Evolutionary conservation across 2,888 invertebrate species (phyloP), one percentile per base, ranked within the genome.

Genomic region (Metellina segmentata): DNA sequence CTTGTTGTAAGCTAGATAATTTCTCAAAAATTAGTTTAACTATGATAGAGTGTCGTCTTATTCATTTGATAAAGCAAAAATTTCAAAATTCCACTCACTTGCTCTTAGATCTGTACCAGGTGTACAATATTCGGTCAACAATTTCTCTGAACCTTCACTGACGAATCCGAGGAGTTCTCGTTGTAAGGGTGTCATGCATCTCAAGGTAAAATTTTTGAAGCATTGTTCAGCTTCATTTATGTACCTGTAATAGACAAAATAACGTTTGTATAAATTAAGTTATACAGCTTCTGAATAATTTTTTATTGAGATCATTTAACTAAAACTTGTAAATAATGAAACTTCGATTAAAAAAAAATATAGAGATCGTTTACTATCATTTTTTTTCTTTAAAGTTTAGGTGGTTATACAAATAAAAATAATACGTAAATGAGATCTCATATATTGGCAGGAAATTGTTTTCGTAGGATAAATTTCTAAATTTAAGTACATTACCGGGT

Each of bases 81-180:
- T 34, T 34, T 34, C 34, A 34, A 34, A 34, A 34, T 34, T 16
- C 11, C 5, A 83, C 93, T 79, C 87, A 93, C 93, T 93, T 75
- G 93, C 88, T 81, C 93, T 81, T 48, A 93, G 75, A 61, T 93
- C 93, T 9, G 93, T 93, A 71, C 94, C 93, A 19, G 93, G 93
- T 1, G 93, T 93, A 52, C 94, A 94, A 61, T 93, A 94, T 89
- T 94, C 93, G 20, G 83, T 90, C n/a, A 94, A 78, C 34, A 94
- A 79, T 61, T 93, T 89, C n/a, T 91, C 92, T 1, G 93, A 93
- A 11, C 94, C 94, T 85, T 94, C 94, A 49, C 93, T 93, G 9
- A 93, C 91, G 71, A 94, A 94, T n/a, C 91, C 81, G 7, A 94
- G 90, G 13, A 94, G 79, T 81, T 94, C 93, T 13, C 93, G 81